Percentiles rank a stretch among this genome's conserved stretches.
These are phyloP conservation scores for Microdon myrmicae DNA, from an alignment of 2,888 invertebrate genomes.

Conservation along the genomic window DNA sequence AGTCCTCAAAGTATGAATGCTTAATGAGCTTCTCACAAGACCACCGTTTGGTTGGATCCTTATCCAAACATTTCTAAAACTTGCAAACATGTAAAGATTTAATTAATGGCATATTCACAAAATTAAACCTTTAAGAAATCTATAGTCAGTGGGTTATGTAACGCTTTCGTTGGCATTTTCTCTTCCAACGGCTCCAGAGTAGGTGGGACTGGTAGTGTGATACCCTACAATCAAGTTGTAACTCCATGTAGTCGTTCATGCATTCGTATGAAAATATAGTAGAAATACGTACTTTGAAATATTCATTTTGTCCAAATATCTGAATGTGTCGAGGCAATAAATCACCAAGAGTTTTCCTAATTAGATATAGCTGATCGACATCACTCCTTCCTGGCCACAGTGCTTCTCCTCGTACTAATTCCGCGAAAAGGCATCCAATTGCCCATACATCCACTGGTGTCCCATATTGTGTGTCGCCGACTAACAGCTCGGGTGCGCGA, in stretches of 20 bases:
- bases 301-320: constrained; percentile 95
- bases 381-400: constrained; percentile 99
- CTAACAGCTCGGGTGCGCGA: constrained; percentile 94
- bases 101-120: neutral
- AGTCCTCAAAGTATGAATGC: constrained; percentile 93
- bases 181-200: constrained; percentile 84
- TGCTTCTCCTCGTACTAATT: constrained; percentile 88
- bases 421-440: constrained; percentile 91
- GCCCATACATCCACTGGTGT: constrained; percentile 97
- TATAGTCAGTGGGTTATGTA: constrained; percentile 75
- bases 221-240: constrained; percentile 72
- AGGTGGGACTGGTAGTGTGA: constrained; percentile 91
- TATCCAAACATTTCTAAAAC: constrained; percentile 88
- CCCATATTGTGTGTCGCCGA: constrained; percentile 94
- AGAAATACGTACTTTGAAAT: constrained; percentile 71
- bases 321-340: constrained; percentile 93
- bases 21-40: constrained; percentile 89
- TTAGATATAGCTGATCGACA: constrained; percentile 96
- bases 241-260: neutral
- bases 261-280: neutral
- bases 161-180: constrained; percentile 81
- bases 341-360: constrained; percentile 93
- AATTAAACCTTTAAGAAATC: constrained; percentile 85
- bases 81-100: neutral
- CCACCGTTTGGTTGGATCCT: constrained; percentile 91